Base-by-base conservation (phyloP, 2,113 vertebrate genomes). In the Urocitellus parryii region DNA sequence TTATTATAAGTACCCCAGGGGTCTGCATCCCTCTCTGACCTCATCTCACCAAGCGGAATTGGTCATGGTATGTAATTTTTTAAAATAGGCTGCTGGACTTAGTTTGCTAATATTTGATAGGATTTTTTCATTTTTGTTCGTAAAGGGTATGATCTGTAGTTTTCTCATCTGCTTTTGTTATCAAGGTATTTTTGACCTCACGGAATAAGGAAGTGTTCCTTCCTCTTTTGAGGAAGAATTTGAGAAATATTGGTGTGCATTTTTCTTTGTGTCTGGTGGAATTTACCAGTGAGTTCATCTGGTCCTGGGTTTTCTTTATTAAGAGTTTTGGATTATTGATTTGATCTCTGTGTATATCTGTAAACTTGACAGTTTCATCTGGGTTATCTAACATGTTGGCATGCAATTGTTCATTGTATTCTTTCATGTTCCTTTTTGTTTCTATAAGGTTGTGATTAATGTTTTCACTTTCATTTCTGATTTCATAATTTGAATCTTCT, bases 61-160 rank as follows among this genome's bases (percentile, higher is more conserved):
- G 53, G 20, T 51, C 34, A 16, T 74, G n/a, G 39, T 48, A 61
- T 79, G 18, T 53, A 53, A 83, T 67, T 24, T 9, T 83, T 94
- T 91, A 79, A 51, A 45, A 32, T 84, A 76, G 37, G n/a, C 67
- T 17, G 12, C 24, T 68, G 48, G 63, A 53, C 37, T 92, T 34
- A 22, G 29, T 79, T 63, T 84, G 48, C 73, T 80, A 42, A 8
- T 51, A 85, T 68, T 73, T 78, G 88, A 7, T 16, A 58, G 13
- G 45, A n/a, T 13, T 81, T 89, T 82, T 85, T 27, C 48, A 58
- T 22, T 93, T 93, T 68, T 78, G 53, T 51, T 90, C 56, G 76
- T 53, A 80, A 88, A 29, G 25, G 16, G 51, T 85, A 67, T 56
- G 25, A 14, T n/a, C 37, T 79, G 39, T 65, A 22, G 37, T 80